Conservation (phyloP, 2,113 vertebrate genomes). For the Chionodraco myersi region DNA sequence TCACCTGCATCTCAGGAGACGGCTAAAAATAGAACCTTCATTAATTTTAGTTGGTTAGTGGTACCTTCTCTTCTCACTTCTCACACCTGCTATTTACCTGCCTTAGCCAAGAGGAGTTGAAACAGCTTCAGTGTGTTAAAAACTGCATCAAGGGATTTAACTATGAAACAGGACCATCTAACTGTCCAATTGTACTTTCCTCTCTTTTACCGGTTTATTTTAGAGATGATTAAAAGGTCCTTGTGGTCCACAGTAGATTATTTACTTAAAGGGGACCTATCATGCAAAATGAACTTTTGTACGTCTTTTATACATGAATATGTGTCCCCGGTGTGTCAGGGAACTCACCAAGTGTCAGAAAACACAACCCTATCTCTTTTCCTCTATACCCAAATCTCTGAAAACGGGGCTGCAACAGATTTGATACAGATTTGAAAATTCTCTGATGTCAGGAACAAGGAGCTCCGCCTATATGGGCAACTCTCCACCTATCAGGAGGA, state of each 20-base stretch:
- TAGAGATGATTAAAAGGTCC: not conserved
- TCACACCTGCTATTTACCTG: conserved; percentile 1
- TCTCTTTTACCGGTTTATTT: not conserved
- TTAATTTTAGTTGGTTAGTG: conserved; percentile 1
- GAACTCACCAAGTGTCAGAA: too few species aligned
- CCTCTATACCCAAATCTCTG: too few species aligned
- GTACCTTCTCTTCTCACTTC: conserved; percentile 15
- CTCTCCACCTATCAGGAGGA: too few species aligned
- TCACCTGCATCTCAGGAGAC: not conserved
- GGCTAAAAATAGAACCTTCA: conserved; percentile 28
- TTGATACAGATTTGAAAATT: too few species aligned
- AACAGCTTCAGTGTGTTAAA: conserved; percentile 25
- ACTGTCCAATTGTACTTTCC: not conserved
- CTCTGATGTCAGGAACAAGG: too few species aligned
- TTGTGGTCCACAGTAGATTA: not conserved
- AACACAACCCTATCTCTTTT: too few species aligned
- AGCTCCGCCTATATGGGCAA: too few species aligned
- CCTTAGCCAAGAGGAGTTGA: conserved; percentile 13
- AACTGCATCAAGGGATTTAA: conserved; percentile 10
- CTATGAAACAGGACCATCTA: not conserved
- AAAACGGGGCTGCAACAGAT: too few species aligned
- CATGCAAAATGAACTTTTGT: too few species aligned
- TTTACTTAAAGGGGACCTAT: not conserved
- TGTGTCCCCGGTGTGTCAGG: too few species aligned
- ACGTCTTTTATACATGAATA: too few species aligned